A percentile compares a stretch with the other conserved stretches of the same genome.
Evolutionary conservation across 2,797 vertebrate genomes (phyloP).

Genomic region (Ibycter americanus): DNA sequence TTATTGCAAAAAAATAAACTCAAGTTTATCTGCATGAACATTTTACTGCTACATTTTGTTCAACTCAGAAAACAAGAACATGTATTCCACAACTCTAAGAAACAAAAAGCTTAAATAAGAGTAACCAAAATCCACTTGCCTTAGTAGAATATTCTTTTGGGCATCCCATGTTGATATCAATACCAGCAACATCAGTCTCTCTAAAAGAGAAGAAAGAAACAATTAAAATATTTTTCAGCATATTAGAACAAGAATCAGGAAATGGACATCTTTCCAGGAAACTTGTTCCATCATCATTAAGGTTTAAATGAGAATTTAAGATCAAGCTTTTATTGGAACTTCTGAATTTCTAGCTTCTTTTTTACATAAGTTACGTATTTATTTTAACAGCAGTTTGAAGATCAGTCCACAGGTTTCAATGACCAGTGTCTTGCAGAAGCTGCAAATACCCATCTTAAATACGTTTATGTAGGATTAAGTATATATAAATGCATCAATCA

Average conservation of each 20-base stretch:
- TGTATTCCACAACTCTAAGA: not conserved
- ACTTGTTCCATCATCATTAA: not conserved
- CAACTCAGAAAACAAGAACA: not conserved
- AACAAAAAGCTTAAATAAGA: not conserved
- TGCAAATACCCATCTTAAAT: not conserved
- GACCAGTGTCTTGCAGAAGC: not conserved
- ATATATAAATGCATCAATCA: not conserved
- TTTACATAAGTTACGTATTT: not conserved
- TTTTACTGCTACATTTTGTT: not conserved
- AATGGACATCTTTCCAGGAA: not conserved
- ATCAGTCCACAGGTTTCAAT: not conserved
- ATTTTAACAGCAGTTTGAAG: not conserved
- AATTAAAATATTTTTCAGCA: not conserved
- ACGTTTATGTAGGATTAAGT: not conserved
- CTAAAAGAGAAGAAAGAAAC: slow-evolving; percentile 68
- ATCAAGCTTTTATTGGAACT: not conserved
- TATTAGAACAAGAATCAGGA: not conserved
- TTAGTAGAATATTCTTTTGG: slow-evolving; percentile 98
- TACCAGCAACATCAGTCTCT: slow-evolving; percentile 91
- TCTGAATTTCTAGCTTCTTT: not conserved
- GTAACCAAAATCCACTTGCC: slow-evolving; percentile 74
- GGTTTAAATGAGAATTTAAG: not conserved
- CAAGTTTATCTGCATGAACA: not conserved
- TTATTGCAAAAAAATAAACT: not conserved
- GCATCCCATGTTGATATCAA: slow-evolving; percentile 98